Base-by-base conservation (phyloP, 1,140 invertebrate species). In the Hyposmocoma kahamanoa region DNA sequence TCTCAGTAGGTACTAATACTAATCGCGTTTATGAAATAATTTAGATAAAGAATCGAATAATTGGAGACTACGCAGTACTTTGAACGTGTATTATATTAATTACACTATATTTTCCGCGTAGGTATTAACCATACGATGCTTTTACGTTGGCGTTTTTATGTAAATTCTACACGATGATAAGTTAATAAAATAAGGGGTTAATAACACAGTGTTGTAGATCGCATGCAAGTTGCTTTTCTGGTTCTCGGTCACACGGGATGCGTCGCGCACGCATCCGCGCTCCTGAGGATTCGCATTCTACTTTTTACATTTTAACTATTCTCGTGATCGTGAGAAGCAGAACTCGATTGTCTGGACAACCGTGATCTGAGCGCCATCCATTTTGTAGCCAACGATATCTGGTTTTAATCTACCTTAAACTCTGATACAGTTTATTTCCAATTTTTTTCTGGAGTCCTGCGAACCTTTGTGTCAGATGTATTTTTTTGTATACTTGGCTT, bases 321-420 rank as follows among this genome's bases (percentile, higher is more conserved):
- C 56, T 66, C 53, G 63, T 62, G 56, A 67, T 70, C 72, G 78
- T 82, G 78, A 71, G 78, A 82, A 79, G 50, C 46, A 58, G 46
- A 63, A 64, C 61, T 39, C 48, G 60, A 66, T 59, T 50, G 49
- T 54, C 50, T 53, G 13, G 32, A 13, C 32, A 10, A n/a, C 42
- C 53, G 47, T 58, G 48, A 54, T 57, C 47, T 1, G 22, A 50
- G 49, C 49, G 38, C 26, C 44, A 47, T 49, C 50, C 28, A 50
- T 41, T 56, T 44, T 55, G 50, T 52, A 53, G 51, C 47, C 9
- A 17, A 17, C 2, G 44, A 54, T 54, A 45, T 51, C 34, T 59
- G 32, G 43, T 48, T 58, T 48, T 50, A 50, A 53, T 52, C 36
- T 42, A 50, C 22, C 47, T 47, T 58, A 58, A 60, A 60, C 42